Evolutionary conservation across 35 echinoderm and acorn worm genomes (phyloP), one percentile per base, ranked within the genome.

Genomic region (Chiridota heheva): DNA sequence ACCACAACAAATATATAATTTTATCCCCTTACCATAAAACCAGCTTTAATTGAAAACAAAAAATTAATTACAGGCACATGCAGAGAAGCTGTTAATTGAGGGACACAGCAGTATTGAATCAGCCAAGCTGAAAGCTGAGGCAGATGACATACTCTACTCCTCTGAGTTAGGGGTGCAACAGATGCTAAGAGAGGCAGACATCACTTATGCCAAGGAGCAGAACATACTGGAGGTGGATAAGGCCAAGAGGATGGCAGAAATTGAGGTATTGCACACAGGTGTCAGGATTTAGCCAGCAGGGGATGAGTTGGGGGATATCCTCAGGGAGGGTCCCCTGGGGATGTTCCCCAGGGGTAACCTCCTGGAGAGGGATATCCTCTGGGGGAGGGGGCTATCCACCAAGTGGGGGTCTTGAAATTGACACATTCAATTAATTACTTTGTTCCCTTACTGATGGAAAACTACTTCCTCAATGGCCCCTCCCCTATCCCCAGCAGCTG

Each of bases 41-140:
- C n/a, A n/a, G n/a, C n/a, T n/a, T n/a, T n/a, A n/a, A n/a, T n/a
- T n/a, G n/a, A n/a, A n/a, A n/a, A n/a, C n/a, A n/a, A 55, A 0
- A 55, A 17, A 1, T 1, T 7, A 66, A 18, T 16, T 51, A 36
- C 43, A 96, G 92, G 92, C 92, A 16, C 82, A 86, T 49, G 87
- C 92, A 26, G 92, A 96, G 55, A 82, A 84, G 17, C 76, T 96
- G 7, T 46, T 90, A 29, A 96, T 96, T 29, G 92, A 96, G 55
- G 82, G 92, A 7, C 87, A 90, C 37, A 96, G 92, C 35, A 75
- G 82, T 20, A 96, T 96, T 40, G 87, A 90, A 33, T 58, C 77
- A 48, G 92, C 92, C 7, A 60, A 65, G 17, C 83, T 96, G 56
- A 96, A 90, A 84, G 87, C 88, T 5, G 63, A 96, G 60, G 92